Evolutionary conservation across 1,140 invertebrate species (phyloP).

Genomic region (Orussus abietinus): DNA sequence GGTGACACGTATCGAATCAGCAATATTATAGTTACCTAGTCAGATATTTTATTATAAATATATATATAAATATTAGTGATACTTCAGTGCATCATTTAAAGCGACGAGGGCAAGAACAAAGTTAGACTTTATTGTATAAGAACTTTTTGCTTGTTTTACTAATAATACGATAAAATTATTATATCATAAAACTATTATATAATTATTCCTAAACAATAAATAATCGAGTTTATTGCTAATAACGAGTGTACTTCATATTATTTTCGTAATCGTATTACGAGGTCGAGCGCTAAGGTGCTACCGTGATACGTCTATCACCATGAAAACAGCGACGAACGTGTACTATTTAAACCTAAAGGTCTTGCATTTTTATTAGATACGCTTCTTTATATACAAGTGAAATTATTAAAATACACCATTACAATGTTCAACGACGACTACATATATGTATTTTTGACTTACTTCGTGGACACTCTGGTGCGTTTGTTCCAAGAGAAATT

Average conservation of each 20-base stretch:
- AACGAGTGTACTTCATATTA: too few species aligned
- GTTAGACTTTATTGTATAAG: constrained; percentile 22
- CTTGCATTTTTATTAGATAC: too few species aligned
- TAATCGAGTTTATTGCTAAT: constrained; percentile 29
- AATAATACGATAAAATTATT: constrained; percentile 27
- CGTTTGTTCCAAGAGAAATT: constrained; percentile 97
- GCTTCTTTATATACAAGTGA: not conserved
- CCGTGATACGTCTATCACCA: too few species aligned
- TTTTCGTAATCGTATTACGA: too few species aligned
- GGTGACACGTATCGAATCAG: constrained; percentile 15
- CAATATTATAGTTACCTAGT: constrained; percentile 27
- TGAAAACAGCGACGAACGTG: too few species aligned
- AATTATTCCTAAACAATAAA: constrained; percentile 40
- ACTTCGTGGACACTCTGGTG: constrained; percentile 93
- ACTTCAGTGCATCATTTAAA: constrained; percentile 23
- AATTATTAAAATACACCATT: constrained; percentile 5
- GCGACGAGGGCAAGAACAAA: constrained; percentile 17
- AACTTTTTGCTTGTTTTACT: constrained; percentile 28
- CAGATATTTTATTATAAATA: constrained; percentile 34
- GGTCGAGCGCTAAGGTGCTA: too few species aligned
- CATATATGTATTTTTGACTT: constrained; percentile 40
- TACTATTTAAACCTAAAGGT: too few species aligned
- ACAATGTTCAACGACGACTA: constrained; percentile 1
- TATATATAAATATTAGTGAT: too few species aligned
- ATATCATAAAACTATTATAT: constrained; percentile 20